A percentile compares a stretch with the other conserved stretches of the same genome.
phyloP scores from a whole-genome alignment of 1,140 invertebrate species.

The Drosophila elegans region DNA sequence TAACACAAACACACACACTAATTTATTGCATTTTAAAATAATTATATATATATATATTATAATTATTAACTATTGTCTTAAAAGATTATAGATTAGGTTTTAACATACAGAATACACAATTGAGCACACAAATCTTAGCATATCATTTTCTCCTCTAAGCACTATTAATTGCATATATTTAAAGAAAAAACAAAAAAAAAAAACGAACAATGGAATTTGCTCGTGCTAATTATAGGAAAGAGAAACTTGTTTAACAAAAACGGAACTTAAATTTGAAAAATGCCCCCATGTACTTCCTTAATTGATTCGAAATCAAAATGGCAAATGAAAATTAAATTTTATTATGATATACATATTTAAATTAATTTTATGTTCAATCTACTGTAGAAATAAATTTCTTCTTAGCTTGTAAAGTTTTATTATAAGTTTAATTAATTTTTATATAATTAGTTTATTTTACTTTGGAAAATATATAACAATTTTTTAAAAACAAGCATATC shows the following conservation, averaged over 20 bases:
- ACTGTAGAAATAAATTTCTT: slow-evolving; percentile 54
- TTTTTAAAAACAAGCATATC: slow-evolving; percentile 45
- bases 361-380: slow-evolving; percentile 39
- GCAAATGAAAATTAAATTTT: slow-evolving; percentile 51
- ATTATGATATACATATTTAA: slow-evolving; percentile 53
- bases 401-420: slow-evolving; percentile 50
- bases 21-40: slow-evolving; percentile 80
- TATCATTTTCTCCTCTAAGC: slow-evolving; percentile 67
- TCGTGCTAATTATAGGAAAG: slow-evolving; percentile 44
- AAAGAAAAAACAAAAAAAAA: slow-evolving; percentile 49
- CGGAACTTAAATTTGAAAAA: slow-evolving; percentile 43
- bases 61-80: slow-evolving; percentile 77
- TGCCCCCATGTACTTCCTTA: slow-evolving; percentile 72
- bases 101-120: slow-evolving; percentile 49
- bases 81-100: slow-evolving; percentile 66
- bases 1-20: slow-evolving; percentile 60
- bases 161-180: slow-evolving; percentile 59
- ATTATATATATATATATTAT: slow-evolving; percentile 39
- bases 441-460: slow-evolving; percentile 76
- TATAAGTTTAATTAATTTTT: slow-evolving; percentile 53
- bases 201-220: slow-evolving; percentile 49
- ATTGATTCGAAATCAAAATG: slow-evolving; percentile 74
- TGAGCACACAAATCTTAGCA: slow-evolving; percentile 61
- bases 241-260: slow-evolving; percentile 54
- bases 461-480: slow-evolving; percentile 79